Percentiles rank a stretch among this genome's conserved stretches.
Conservation (phyloP, 2,797 vertebrate genomes). For the Dendrocincla fuliginosa region DNA sequence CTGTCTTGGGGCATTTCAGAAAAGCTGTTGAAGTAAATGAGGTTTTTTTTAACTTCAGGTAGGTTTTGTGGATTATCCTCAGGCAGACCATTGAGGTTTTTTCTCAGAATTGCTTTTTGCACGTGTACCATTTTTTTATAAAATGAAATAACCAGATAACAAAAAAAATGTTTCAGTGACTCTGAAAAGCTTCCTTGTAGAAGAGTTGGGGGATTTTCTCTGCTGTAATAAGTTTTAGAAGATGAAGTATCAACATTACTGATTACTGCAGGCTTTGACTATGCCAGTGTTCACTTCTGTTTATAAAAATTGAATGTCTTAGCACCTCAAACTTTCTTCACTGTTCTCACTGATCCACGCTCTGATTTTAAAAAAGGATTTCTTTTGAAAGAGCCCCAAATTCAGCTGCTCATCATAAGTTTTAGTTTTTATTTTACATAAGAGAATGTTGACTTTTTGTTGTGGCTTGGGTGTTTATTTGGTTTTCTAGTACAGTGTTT, state of each 20-base stretch:
- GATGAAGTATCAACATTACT: background rate
- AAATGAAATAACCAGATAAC: background rate
- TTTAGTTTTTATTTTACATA: background rate
- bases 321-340: background rate
- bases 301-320: background rate
- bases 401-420: background rate
- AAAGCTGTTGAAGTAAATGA: background rate
- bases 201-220: background rate
- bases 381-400: background rate
- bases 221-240: background rate
- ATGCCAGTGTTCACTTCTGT: background rate
- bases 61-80: background rate
- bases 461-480: background rate
- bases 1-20: background rate
- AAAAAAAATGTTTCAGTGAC: background rate
- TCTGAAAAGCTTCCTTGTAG: background rate
- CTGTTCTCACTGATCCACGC: background rate
- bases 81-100: background rate
- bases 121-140: rapidly evolving
- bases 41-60: background rate
- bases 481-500: background rate
- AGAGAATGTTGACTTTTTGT: background rate
- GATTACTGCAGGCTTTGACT: background rate
- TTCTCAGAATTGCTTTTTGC: background rate
- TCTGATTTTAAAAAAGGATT: background rate